These are phyloP conservation scores for Trachelus tabidus DNA, from an alignment of 2,888 invertebrate genomes.

Conservation along the genomic window DNA sequence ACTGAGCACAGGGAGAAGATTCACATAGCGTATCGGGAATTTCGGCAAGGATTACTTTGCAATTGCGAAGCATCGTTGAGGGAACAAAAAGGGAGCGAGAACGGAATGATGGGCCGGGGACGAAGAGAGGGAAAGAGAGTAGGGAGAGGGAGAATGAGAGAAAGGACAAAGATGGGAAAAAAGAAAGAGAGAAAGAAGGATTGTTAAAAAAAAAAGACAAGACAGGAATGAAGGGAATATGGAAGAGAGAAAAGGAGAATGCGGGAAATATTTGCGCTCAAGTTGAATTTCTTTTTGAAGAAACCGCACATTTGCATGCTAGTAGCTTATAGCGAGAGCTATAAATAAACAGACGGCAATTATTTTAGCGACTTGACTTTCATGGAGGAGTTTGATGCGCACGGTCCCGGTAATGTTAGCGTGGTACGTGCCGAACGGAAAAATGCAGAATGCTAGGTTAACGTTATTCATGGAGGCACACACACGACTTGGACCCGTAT, in stretches of 20 bases:
- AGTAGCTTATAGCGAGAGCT: slow-evolving; percentile 30
- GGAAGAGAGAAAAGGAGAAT: neutral
- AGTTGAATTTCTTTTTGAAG: neutral
- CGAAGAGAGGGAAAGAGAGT: neutral
- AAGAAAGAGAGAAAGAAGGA: slow-evolving; percentile 3
- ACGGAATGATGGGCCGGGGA: neutral
- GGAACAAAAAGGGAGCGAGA: neutral
- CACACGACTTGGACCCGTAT: slow-evolving; percentile 49
- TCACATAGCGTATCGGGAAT: neutral
- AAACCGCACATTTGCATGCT: neutral
- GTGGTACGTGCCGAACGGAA: slow-evolving; percentile 18
- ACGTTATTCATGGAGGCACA: slow-evolving; percentile 47
- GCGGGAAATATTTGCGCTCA: neutral
- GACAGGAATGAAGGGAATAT: neutral
- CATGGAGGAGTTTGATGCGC: slow-evolving; percentile 12
- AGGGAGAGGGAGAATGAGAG: slow-evolving; percentile 3
- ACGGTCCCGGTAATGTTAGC: slow-evolving; percentile 17
- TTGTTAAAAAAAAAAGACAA: slow-evolving; percentile 1
- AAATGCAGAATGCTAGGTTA: slow-evolving; percentile 48
- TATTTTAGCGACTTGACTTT: slow-evolving; percentile 49
- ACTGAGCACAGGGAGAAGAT: neutral
- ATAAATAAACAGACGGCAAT: slow-evolving; percentile 57
- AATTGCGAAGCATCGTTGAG: neutral
- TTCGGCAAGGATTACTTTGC: neutral
- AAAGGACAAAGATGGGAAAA: slow-evolving; percentile 11